phyloP scores from a whole-genome alignment of 1,140 invertebrate species.

The Neodiprion fabricii region DNA sequence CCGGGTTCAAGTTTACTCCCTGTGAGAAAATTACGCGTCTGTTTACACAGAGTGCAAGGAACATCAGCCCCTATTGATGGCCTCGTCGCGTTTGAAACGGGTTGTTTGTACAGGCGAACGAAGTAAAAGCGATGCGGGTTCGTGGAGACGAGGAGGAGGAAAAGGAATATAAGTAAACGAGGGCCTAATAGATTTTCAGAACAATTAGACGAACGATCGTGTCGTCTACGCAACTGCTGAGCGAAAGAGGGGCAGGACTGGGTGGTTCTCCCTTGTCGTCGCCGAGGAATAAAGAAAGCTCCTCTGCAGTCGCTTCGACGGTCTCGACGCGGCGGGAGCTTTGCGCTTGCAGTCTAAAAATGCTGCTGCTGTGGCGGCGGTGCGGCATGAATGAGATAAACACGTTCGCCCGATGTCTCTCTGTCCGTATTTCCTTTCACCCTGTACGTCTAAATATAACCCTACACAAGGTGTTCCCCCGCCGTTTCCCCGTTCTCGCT shows the following conservation, averaged over 20 bases:
- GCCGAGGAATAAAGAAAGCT: too few relatives aligned
- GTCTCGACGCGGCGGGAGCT: too few relatives aligned
- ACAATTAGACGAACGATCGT: slow-evolving; percentile 1
- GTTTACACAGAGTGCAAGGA: too few relatives aligned
- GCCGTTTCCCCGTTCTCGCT: background rate
- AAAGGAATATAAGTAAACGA: background rate
- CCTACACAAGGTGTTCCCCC: background rate
- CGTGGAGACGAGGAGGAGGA: background rate
- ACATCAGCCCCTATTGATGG: too few relatives aligned
- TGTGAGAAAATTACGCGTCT: too few relatives aligned
- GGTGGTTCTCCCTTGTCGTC: too few relatives aligned
- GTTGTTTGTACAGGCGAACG: too few relatives aligned
- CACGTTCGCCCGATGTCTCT: background rate
- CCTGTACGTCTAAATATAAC: background rate
- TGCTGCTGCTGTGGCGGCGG: background rate
- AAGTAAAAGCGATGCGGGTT: background rate
- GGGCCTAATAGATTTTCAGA: background rate
- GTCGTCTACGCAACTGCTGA: background rate
- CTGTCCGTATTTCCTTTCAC: background rate
- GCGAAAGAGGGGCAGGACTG: too few relatives aligned
- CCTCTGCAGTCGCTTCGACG: too few relatives aligned
- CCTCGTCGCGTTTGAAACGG: too few relatives aligned
- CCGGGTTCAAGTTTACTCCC: too few relatives aligned
- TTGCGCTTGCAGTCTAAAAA: background rate
- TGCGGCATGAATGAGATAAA: background rate